Conservation (phyloP, 2,113 vertebrate genomes). For the Regulus satrapa region DNA sequence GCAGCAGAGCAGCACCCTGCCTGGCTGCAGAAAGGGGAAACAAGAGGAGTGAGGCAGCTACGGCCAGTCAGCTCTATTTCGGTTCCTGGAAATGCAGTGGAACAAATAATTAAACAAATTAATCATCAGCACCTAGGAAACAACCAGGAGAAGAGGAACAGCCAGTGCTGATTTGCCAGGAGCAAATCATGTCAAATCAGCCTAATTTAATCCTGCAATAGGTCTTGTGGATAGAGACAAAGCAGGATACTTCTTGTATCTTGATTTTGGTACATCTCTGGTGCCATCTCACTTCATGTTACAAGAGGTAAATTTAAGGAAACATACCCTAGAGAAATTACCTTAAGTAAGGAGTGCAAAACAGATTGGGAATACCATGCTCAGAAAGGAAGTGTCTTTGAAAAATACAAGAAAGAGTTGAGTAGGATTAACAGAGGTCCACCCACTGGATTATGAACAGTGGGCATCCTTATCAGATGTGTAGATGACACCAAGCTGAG, state of each 20-base stretch:
- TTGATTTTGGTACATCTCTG: background rate
- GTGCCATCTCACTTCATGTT: background rate
- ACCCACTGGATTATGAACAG: background rate
- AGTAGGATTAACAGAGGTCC: background rate
- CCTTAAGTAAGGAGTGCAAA: background rate
- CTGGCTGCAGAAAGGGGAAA: background rate
- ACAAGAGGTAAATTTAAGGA: background rate
- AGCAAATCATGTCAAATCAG: conserved; percentile 40
- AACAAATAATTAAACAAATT: conserved; percentile 61
- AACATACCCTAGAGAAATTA: background rate
- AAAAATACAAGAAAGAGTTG: background rate
- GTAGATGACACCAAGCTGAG: background rate
- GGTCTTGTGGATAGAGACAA: background rate
- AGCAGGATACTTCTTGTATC: background rate
- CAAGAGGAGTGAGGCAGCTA: background rate
- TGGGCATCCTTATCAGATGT: background rate
- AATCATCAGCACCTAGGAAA: conserved; percentile 56
- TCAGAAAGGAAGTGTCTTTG: background rate
- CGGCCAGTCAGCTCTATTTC: background rate
- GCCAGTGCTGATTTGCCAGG: background rate
- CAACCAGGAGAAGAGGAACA: conserved; percentile 34
- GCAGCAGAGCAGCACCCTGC: background rate
- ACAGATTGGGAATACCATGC: background rate
- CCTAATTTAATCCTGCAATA: conserved; percentile 9
- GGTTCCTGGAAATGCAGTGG: conserved; percentile 46